phyloP scores from a whole-genome alignment of 2,888 invertebrate genomes.

The Lasius fuliginosus region DNA sequence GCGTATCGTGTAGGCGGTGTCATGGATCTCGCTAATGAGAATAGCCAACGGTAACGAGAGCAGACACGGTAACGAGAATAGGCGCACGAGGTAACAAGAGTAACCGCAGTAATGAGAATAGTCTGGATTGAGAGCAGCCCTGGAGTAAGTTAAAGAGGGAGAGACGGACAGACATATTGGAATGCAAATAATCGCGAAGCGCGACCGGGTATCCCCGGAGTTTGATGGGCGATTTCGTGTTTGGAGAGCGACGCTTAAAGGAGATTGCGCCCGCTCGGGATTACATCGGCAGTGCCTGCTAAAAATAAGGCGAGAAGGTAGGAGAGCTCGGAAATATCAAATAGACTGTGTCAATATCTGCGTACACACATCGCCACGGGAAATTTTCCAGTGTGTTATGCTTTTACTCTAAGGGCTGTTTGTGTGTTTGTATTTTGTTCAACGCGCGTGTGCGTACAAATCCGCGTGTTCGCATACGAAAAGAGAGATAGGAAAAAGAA shows the following conservation, averaged over 20 bases:
- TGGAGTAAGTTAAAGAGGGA: not conserved
- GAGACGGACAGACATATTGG: conserved; percentile 17
- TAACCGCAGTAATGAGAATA: conserved; percentile 18
- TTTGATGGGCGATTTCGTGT: conserved; percentile 46
- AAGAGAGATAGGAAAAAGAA: not conserved
- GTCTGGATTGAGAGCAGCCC: not conserved
- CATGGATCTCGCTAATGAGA: conserved; percentile 23
- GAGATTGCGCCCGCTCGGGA: conserved; percentile 24
- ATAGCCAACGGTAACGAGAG: conserved; percentile 30
- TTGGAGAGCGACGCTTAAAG: conserved; percentile 45
- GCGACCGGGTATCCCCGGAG: conserved; percentile 4
- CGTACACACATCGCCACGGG: conserved; percentile 32
- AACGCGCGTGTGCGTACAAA: conserved; percentile 28
- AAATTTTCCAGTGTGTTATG: conserved; percentile 58
- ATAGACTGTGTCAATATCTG: conserved; percentile 58
- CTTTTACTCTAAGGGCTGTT: conserved; percentile 65
- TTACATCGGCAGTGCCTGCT: conserved; percentile 31
- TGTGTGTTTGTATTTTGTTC: conserved; percentile 59
- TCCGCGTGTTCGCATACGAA: conserved; percentile 10
- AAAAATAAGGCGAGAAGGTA: conserved; percentile 54
- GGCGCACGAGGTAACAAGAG: not conserved
- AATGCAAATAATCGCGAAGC: conserved; percentile 41
- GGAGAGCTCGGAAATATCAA: conserved; percentile 39
- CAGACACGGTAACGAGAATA: conserved; percentile 24
- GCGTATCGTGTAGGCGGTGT: not conserved